These are phyloP conservation scores for Euplexia lucipara DNA, from an alignment of 2,888 invertebrate genomes.

Conservation along the genomic window DNA sequence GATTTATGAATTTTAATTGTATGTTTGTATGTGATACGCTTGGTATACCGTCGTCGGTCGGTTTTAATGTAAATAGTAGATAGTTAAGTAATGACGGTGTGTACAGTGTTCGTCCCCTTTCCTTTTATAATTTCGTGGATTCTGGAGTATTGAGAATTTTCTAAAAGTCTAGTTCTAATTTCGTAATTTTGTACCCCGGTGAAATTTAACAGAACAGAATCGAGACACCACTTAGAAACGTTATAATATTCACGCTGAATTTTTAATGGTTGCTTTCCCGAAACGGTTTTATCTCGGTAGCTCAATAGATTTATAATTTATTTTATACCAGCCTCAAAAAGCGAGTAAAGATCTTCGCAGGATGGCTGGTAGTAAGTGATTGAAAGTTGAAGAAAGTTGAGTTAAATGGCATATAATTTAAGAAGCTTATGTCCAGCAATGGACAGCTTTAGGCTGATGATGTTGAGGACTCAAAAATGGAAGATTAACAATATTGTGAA, in stretches of 20 bases:
- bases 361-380: too few species aligned
- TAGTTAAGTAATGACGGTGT: slow-evolving; percentile 36
- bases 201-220: not conserved
- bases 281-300: too few species aligned
- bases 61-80: slow-evolving; percentile 57
- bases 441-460: too few species aligned
- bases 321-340: too few species aligned
- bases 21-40: slow-evolving; percentile 73
- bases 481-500: too few species aligned
- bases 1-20: slow-evolving; percentile 65
- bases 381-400: too few species aligned
- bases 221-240: not conserved
- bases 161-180: slow-evolving; percentile 28
- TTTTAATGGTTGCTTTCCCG: too few species aligned
- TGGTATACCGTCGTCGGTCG: slow-evolving; percentile 57
- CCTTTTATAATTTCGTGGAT: slow-evolving; percentile 15
- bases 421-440: too few species aligned
- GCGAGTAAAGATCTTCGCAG: too few species aligned
- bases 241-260: not conserved
- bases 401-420: too few species aligned
- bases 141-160: slow-evolving; percentile 15
- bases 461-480: too few species aligned
- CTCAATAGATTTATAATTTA: too few species aligned
- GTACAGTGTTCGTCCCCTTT: slow-evolving; percentile 35
- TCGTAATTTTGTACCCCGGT: slow-evolving; percentile 41